Base-by-base conservation (phyloP, 2,113 vertebrate genomes). In the Prunella himalayana region DNA sequence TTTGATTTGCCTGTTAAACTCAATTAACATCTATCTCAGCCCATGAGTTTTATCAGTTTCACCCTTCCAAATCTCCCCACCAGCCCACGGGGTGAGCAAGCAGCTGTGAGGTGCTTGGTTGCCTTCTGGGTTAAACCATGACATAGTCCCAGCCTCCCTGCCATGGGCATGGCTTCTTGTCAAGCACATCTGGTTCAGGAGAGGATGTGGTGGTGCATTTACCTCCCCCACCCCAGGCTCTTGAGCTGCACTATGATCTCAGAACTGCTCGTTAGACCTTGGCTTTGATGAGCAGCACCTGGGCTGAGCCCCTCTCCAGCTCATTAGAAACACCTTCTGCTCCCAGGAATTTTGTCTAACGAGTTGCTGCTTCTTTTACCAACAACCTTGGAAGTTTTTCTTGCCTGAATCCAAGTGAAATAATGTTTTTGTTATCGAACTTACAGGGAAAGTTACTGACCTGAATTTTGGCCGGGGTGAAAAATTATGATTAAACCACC, bases 21-120 rank as follows among this genome's bases (percentile, higher is more conserved):
- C 24, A 41, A 20, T 30, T 20, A 49, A 17, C 19, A 22, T 19
- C 45, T 17, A 15, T 9, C 41, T 61, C 21, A 69, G 42, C 21
- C 70, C 47, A 23, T 2, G 8, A 54, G 15, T 41, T 53, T 41
- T 22, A 22, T 16, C 54, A 47, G 14, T 35, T n/a, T 53, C 15
- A n/a, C 39, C 25, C 24, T 53, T 22, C 11, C 13, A 60, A 37
- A 23, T 19, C n/a, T 53, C 45, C 41, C 28, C 28, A 42, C 13
- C 13, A 25, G 7, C 15, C 13, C 3, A 7, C 11, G 3, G 5
- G 66, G n/a, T 1, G 11, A 53, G 20, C 1, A 7, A 51, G 35
- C 1, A 16, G 25, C 66, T 72, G 13, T 3, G 9, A 28, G 24
- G 39, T 21, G 6, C n/a, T 31, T 25, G 30, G n/a, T 6, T 41